These are phyloP conservation scores for Bactericera cockerelli DNA, from an alignment of 1,140 invertebrate genomes.

Conservation along the genomic window DNA sequence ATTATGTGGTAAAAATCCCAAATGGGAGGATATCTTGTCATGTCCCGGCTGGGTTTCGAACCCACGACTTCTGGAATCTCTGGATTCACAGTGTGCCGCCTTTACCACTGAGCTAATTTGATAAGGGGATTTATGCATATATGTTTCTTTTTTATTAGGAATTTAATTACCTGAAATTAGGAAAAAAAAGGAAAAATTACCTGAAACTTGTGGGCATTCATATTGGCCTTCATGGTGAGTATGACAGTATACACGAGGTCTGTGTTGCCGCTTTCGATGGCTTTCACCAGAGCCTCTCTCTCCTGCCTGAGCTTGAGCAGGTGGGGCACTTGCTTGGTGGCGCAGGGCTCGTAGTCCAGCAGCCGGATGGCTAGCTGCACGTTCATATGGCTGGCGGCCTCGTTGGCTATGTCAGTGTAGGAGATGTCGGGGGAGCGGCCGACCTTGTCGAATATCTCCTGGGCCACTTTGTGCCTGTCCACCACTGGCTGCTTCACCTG, in stretches of 20 bases:
- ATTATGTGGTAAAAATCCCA: too few relatives aligned
- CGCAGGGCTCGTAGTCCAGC: conserved; percentile 76
- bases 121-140: too few relatives aligned
- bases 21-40: too few relatives aligned
- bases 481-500: conserved; percentile 67
- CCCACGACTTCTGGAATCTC: too few relatives aligned
- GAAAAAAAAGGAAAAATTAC: too few relatives aligned
- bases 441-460: conserved; percentile 78
- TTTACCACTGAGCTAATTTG: too few relatives aligned
- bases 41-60: too few relatives aligned
- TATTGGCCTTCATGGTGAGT: conserved; percentile 61
- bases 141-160: too few relatives aligned
- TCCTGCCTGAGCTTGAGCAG: conserved; percentile 70
- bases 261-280: conserved; percentile 87
- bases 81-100: too few relatives aligned
- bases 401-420: conserved; percentile 82
- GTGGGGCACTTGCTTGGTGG: conserved; percentile 76
- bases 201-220: conserved; percentile 60
- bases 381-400: conserved; percentile 70
- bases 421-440: conserved; percentile 76
- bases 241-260: conserved; percentile 83
- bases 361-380: conserved; percentile 82
- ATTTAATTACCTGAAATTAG: too few relatives aligned
- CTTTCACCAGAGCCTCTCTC: conserved; percentile 65
- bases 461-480: conserved; percentile 71